Base-by-base conservation (phyloP, 1,140 invertebrate genomes). In the Drosophila elegans region DNA sequence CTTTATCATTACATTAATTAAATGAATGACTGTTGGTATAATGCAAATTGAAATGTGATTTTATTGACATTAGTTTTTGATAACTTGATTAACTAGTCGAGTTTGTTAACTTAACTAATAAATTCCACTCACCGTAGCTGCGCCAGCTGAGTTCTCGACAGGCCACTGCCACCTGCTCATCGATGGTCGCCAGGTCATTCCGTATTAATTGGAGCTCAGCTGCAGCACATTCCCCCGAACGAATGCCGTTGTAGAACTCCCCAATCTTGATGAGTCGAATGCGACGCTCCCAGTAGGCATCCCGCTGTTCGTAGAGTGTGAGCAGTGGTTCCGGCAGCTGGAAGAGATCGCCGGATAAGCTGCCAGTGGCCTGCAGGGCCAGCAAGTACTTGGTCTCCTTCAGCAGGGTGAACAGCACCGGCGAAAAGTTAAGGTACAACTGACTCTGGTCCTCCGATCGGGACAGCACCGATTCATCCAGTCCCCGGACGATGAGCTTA, bases 211-310 rank as follows among this genome's bases (percentile, higher is more conserved):
- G 90, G 21, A 90, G 64, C 39, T 90, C 90, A 3, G 84, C 89
- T 7, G 46, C 57, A 3, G 69, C 76, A 38, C 85, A 81, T 32
- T 85, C 78, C 0, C 80, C 89, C 3, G 57, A 51, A 2, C 94
- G 91, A 16, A 96, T 93, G 90, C 94, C 94, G 92, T 96, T 96
- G 85, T 93, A 94, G 92, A 93, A 94, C 84, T 94, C 93, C 0
- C 93, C 90, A 57, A 93, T 93, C 64, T 93, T 82, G 34, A 93
- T 93, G 25, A 94, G 81, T 36, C 92, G 92, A 13, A 92, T 84
- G 46, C 90, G 91, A n/a, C 90, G 91, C 36, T 92, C 82, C 79
- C 89, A 91, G 36, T 94, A 90, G 42, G 92, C 92, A 71, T 94
- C 93, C 38, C 83, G 62, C 55, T 93, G 74, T 10, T 73, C 80